Evolutionary conservation across 2,888 invertebrate species (phyloP).

Genomic region (Eupithecia vulgata): DNA sequence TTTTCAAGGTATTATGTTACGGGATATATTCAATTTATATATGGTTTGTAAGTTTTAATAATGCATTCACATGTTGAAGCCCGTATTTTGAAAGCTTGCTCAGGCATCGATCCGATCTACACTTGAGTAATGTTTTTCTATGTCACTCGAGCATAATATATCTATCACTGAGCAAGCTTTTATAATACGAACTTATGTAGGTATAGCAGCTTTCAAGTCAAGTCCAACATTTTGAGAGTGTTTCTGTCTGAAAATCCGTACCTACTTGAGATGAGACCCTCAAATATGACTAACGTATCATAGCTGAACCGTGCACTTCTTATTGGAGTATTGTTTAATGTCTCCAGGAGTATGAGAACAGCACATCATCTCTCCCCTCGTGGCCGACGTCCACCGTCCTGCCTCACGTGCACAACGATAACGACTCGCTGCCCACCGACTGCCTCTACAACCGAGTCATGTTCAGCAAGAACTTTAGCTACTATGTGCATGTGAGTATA

Average conservation of each 20-base stretch:
- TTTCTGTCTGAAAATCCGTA: too few species aligned
- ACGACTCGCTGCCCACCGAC: constrained; percentile 81
- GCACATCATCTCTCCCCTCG: constrained; percentile 63
- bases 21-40: too few species aligned
- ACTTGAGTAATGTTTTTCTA: too few species aligned
- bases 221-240: too few species aligned
- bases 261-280: background rate
- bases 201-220: too few species aligned
- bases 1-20: too few species aligned
- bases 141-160: too few species aligned
- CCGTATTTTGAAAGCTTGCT: too few species aligned
- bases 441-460: constrained; percentile 87
- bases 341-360: constrained; percentile 67
- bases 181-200: too few species aligned
- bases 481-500: constrained; percentile 81
- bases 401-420: constrained; percentile 70
- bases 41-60: background rate
- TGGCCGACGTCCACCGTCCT: constrained; percentile 76
- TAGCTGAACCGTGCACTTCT: too few species aligned
- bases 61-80: background rate
- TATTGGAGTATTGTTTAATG: background rate
- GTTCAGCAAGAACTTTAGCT: constrained; percentile 86
- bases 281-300: background rate
- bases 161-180: too few species aligned
- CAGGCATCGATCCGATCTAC: too few species aligned